A percentile compares a stretch with the other conserved stretches of the same genome.
These are phyloP conservation scores for Plotosus lineatus DNA, from an alignment of 2,113 vertebrate genomes.

Conservation along the genomic window DNA sequence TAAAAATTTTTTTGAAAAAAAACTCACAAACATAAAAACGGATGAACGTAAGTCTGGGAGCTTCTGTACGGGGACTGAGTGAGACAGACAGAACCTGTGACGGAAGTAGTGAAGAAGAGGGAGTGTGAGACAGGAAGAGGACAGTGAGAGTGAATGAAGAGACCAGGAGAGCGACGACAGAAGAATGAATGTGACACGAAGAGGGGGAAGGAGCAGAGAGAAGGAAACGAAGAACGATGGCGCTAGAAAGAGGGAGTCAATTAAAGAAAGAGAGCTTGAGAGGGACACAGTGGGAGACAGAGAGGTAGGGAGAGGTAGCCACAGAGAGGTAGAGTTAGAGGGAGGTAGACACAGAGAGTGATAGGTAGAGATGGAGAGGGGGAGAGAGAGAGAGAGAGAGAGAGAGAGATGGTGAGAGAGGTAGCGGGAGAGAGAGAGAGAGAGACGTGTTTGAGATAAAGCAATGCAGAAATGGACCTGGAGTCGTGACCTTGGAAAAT, in stretches of 20 bases:
- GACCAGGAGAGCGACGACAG: too few relatives aligned
- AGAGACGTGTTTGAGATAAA: constrained; percentile 54
- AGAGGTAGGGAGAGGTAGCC: neutral
- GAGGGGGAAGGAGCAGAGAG: neutral
- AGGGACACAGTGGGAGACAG: neutral
- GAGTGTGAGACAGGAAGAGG: too few relatives aligned
- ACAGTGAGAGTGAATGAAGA: too few relatives aligned
- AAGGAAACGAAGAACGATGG: neutral
- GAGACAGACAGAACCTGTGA: too few relatives aligned
- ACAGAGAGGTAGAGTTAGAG: neutral
- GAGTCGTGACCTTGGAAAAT: constrained; percentile 73
- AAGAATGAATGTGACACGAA: too few relatives aligned
- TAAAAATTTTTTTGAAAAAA: too few relatives aligned
- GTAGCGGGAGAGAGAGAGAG: neutral
- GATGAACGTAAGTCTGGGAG: too few relatives aligned
- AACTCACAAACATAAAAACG: too few relatives aligned
- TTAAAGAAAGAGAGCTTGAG: neutral
- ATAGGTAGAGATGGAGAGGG: neutral
- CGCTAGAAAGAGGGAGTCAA: too few relatives aligned
- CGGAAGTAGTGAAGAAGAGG: too few relatives aligned
- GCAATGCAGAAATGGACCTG: constrained; percentile 54
- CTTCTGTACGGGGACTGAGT: too few relatives aligned
- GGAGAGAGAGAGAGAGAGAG: neutral
- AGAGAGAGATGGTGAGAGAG: neutral
- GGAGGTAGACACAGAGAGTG: neutral